These are phyloP conservation scores for Nemopilema nomurai DNA, from an alignment of 30 jellyfish, hydroid and myxozoan genomes.

Conservation along the genomic window DNA sequence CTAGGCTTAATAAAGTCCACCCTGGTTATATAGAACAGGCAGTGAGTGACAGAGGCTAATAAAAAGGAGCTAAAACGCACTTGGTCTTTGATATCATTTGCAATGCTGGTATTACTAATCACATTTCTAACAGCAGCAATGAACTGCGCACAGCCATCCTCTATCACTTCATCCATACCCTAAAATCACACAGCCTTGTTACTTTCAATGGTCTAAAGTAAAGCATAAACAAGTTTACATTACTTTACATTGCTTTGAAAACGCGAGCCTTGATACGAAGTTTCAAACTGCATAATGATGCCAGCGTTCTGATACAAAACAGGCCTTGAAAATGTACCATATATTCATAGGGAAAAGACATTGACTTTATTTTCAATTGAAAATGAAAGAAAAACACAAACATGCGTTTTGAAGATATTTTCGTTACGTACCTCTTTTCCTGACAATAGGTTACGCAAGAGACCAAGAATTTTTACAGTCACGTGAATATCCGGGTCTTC, in stretches of 20 bases:
- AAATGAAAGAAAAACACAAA: neutral
- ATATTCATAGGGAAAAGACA: too few relatives aligned
- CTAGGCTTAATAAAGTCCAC: too few relatives aligned
- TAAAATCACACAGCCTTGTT: too few relatives aligned
- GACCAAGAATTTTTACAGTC: slow-evolving; percentile 71
- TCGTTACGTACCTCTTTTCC: slow-evolving; percentile 83
- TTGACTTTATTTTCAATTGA: neutral
- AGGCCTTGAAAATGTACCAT: too few relatives aligned
- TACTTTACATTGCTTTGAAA: too few relatives aligned
- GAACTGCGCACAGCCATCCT: slow-evolving; percentile 52
- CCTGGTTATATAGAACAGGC: too few relatives aligned
- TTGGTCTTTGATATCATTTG: slow-evolving; percentile 66
- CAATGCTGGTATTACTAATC: slow-evolving; percentile 15
- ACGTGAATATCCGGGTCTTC: slow-evolving; percentile 72
- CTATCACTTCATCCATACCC: slow-evolving; percentile 57
- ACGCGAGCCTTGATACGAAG: too few relatives aligned
- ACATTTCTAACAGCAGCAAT: slow-evolving; percentile 47
- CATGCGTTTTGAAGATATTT: neutral
- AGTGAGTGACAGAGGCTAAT: neutral
- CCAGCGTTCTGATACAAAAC: too few relatives aligned
- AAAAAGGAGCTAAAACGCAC: slow-evolving; percentile 8
- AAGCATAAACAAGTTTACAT: too few relatives aligned
- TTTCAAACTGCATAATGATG: too few relatives aligned
- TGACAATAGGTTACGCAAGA: slow-evolving; percentile 69
- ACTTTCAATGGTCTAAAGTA: too few relatives aligned